Evolutionary conservation across 2,888 invertebrate species (phyloP), one percentile per base, ranked within the genome.

Genomic region (Megastigmus dorsalis): DNA sequence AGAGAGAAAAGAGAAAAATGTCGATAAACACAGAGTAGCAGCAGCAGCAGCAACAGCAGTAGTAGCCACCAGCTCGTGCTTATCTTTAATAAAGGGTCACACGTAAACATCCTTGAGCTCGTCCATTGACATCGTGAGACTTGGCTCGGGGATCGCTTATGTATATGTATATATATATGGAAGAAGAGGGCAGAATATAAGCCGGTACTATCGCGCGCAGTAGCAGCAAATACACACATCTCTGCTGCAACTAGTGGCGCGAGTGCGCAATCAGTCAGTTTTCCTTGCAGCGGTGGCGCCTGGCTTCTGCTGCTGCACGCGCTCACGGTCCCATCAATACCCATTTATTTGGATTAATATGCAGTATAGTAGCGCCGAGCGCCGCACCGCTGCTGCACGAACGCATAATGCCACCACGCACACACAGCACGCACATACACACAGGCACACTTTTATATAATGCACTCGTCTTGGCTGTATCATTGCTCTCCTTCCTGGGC

Each of bases 71-170:
- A 55, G 23, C 33, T 43, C 43, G 43, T 43, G 43, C 55, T 66
- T 55, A 66, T 63, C 66, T 30, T 23, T 66, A 55, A 66, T 66
- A 66, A 66, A 54, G 43, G 55, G 52, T 41, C 52, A 4, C 52
- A 13, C 36, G 5, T 7, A 4, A 43, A 23, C 15, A 69, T 43
- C 50, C 68, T 50, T 52, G 66, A 67, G 67, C 18, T 20, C 28
- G 76, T 73, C 33, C 76, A 73, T 74, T 76, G 76, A 73, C 76
- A 73, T 70, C 76, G 76, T 76, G 76, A 43, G 76, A 76, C 50
- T 73, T 70, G 36, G 75, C 72, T 72, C 54, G 52, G 50, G 60
- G 68, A 62, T 67, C 33, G 18, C 5, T 13, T 6, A 4, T 6
- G 15, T 1, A n/a, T 23, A 26, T 13, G 6, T 5, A n/a, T n/a